phyloP scores from a whole-genome alignment of 2,113 vertebrate genomes.

The Prinia subflava region DNA sequence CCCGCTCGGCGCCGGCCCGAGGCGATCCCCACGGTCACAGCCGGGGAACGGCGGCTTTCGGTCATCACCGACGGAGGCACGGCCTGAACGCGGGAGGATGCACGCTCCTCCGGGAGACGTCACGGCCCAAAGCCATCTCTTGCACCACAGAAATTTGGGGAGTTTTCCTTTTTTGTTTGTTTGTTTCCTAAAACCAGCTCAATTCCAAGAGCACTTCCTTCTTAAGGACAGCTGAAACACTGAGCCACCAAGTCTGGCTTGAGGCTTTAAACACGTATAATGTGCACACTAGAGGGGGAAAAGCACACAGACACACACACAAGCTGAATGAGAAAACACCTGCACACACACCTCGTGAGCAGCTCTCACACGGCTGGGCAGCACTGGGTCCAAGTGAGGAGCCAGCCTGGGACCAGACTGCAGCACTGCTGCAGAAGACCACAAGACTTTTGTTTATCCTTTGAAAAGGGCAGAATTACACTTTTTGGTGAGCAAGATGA shows the following conservation, averaged over 20 bases:
- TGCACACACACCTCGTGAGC: background rate
- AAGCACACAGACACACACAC: background rate
- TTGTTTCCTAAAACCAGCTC: background rate
- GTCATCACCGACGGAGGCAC: background rate
- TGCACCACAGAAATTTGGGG: background rate
- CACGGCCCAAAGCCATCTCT: background rate
- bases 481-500: background rate
- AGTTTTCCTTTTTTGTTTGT: background rate
- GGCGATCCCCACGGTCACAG: rapidly evolving
- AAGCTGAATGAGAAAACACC: background rate
- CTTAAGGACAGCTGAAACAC: background rate
- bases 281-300: background rate
- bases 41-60: background rate
- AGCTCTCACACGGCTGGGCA: background rate
- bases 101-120: background rate
- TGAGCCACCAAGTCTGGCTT: background rate
- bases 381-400: background rate
- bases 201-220: background rate
- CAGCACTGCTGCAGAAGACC: background rate
- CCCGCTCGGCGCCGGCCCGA: background rate
- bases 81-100: background rate
- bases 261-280: background rate
- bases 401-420: background rate
- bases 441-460: background rate
- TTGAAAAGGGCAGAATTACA: background rate